Base-by-base conservation (phyloP, 2,888 invertebrate species). In the Mactromeris polynyma region DNA sequence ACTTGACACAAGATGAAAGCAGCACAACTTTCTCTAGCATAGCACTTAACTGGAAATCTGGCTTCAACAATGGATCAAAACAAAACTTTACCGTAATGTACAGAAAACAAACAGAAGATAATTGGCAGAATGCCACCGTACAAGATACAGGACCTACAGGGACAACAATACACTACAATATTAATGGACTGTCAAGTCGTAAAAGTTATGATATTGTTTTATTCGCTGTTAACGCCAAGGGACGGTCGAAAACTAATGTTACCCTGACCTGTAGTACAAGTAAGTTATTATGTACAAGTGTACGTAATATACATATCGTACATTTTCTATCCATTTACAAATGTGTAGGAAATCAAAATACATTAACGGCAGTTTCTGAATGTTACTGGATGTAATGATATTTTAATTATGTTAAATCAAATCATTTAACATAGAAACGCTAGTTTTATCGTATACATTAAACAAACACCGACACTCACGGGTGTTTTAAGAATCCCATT, bases 21-120 rank as follows among this genome's bases (percentile, higher is more conserved):
- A 42, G 14, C 2, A 26, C 42, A 11, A 79, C 79, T 11, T 2
- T 3, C 0, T 42, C 79, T 1, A 40, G 6, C 21, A 42, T 79
- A 40, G 4, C 40, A 21, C 21, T 40, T 21, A 6, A 11, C 11
- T 79, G 79, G 79, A 79, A 1, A n/a, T 36, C 79, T 21, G 79
- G 79, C 0, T 79, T 79, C 40, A 79, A 79, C 79, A 42, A 42
- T 21, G 79, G 79, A 38, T 14, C 6, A 21, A 4, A 38, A 42
- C 79, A 79, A 40, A 79, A 21, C 6, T 79, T 79, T n/a, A 40
- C 79, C 14, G 11, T 79, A 40, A 40, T 40, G 42, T 79, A 79
- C n/a, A 79, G 40, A 40, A 26, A 42, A 42, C 26, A 79, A 42
- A 6, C 26, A 26, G 79, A 40, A 7, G 38, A 11, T 14, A 26